A percentile compares a stretch with the other conserved stretches of the same genome.
Evolutionary conservation across 2,888 invertebrate species (phyloP).

Genomic region (Ariolimax columbianus): DNA sequence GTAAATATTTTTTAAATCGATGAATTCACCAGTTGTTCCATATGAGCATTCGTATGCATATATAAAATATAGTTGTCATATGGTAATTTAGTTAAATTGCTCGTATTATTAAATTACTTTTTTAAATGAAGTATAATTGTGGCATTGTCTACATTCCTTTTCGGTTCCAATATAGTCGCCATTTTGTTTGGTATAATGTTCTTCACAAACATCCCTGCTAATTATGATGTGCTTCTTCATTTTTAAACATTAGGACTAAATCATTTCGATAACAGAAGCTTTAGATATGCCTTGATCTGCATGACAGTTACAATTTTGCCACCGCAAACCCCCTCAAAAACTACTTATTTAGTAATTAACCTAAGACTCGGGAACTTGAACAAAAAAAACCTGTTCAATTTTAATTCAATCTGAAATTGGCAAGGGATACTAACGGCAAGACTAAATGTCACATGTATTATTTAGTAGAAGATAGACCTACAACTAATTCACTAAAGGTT

Average conservation of each 20-base stretch:
- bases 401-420: too few species aligned
- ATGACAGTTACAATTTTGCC: not conserved
- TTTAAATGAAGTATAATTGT: not conserved
- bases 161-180: slow-evolving; percentile 26
- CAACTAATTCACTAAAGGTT: too few species aligned
- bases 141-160: slow-evolving; percentile 28
- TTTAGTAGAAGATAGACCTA: too few species aligned
- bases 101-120: not conserved
- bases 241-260: not conserved
- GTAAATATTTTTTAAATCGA: not conserved
- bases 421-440: too few species aligned
- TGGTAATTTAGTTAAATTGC: not conserved
- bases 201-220: not conserved
- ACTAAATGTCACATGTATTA: too few species aligned
- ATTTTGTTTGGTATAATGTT: slow-evolving; percentile 26
- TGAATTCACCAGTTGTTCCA: not conserved
- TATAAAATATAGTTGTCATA: not conserved
- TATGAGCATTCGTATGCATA: not conserved
- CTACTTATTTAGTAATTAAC: too few species aligned
- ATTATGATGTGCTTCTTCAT: not conserved
- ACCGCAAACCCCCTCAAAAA: too few species aligned
- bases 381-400: too few species aligned
- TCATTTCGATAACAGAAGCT: not conserved
- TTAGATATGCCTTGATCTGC: not conserved
- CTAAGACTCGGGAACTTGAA: too few species aligned